phyloP scores from a whole-genome alignment of 1,140 invertebrate genomes.

The Patella vulgata region DNA sequence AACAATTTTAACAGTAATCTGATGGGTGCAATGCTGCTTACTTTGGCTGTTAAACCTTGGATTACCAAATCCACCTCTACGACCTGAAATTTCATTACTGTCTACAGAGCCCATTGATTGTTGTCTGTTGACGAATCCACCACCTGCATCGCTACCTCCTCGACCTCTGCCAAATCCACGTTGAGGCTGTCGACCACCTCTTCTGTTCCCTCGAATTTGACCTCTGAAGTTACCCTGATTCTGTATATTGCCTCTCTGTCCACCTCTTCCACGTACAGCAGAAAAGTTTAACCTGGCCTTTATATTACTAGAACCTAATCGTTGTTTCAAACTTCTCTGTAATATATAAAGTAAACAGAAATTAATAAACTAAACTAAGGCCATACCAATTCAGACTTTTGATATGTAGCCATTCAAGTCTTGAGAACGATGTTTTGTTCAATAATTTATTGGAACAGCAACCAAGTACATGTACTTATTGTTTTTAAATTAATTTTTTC shows the following conservation, averaged over 20 bases:
- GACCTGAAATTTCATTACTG: background rate
- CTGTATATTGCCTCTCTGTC: constrained; percentile 8
- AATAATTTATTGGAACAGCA: no score
- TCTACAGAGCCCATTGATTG: no score
- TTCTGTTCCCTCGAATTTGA: constrained; percentile 11
- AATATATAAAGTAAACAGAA: constrained; percentile 11
- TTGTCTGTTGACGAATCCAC: background rate
- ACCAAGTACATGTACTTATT: no score
- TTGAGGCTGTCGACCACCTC: constrained; percentile 10
- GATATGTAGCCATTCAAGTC: no score
- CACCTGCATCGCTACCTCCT: background rate
- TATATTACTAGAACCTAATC: constrained; percentile 60
- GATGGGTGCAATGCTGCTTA: no score
- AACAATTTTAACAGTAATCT: no score
- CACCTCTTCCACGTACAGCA: constrained; percentile 37
- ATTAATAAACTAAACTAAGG: background rate
- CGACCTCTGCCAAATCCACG: constrained; percentile 4
- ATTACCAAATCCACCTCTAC: constrained; percentile 13
- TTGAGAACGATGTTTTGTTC: no score
- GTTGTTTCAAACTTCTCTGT: constrained; percentile 60
- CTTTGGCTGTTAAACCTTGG: constrained; percentile 5
- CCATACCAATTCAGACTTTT: background rate
- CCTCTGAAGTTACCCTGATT: background rate
- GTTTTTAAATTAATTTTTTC: no score
- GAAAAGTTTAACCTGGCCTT: constrained; percentile 55